These are phyloP conservation scores for Meteorus cinctellus DNA, from an alignment of 2,888 invertebrate species.

Conservation along the genomic window DNA sequence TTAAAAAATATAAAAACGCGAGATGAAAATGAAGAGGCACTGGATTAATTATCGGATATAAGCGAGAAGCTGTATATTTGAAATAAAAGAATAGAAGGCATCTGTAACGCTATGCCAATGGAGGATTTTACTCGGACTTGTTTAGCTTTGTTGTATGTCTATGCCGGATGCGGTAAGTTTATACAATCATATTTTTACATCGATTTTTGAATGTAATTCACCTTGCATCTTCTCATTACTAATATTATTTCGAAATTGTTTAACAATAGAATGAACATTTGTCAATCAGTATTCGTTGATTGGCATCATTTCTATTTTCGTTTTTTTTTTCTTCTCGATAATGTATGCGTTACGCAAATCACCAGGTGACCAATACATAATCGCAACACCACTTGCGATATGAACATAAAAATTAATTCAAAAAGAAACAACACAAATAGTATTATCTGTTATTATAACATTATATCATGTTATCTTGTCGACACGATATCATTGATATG, in stretches of 20 bases:
- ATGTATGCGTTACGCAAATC: background rate
- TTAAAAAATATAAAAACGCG: background rate
- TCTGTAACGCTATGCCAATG: slow-evolving; percentile 23
- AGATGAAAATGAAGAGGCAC: slow-evolving; percentile 13
- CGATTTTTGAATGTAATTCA: background rate
- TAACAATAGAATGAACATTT: background rate
- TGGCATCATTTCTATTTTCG: background rate
- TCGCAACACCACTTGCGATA: too few relatives aligned
- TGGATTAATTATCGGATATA: slow-evolving; percentile 22
- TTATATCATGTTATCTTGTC: background rate
- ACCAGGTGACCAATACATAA: background rate
- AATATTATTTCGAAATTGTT: background rate
- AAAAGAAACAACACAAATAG: background rate
- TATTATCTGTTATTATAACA: background rate
- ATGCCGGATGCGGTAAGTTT: slow-evolving; percentile 23
- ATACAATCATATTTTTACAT: background rate
- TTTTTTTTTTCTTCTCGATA: background rate
- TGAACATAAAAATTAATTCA: too few relatives aligned
- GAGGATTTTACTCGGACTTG: slow-evolving; percentile 22
- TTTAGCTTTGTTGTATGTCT: slow-evolving; percentile 17
- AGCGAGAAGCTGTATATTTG: background rate
- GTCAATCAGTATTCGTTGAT: background rate
- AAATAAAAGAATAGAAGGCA: slow-evolving; percentile 1
- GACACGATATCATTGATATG: background rate
- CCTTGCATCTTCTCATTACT: background rate